Evolutionary conservation across 2,888 invertebrate species (phyloP).

Genomic region (Cepaea hortensis): DNA sequence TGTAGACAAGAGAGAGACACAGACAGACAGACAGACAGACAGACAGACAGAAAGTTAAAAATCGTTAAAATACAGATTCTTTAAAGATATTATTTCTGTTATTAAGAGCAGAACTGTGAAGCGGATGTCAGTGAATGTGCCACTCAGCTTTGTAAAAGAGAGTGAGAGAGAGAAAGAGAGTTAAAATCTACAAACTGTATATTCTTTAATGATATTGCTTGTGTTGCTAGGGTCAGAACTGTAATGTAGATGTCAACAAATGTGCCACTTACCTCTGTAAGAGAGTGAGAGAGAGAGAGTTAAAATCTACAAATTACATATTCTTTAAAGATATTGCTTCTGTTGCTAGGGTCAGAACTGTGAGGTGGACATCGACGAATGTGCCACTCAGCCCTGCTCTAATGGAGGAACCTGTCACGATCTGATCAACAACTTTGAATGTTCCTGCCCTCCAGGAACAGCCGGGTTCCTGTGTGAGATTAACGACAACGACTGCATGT

Average conservation of each 20-base stretch:
- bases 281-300: no score
- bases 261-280: neutral
- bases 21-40: no score
- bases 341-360: neutral
- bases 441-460: constrained; percentile 96
- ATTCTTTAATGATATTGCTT: neutral
- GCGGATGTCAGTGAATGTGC: constrained; percentile 71
- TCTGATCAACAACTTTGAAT: constrained; percentile 79
- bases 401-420: constrained; percentile 81
- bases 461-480: constrained; percentile 92
- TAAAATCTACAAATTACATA: no score
- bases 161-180: no score
- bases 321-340: neutral
- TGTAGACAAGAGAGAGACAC: no score
- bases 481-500: constrained; percentile 91
- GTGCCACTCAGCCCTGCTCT: neutral
- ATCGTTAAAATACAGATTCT: no score
- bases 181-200: no score
- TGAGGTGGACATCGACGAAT: constrained; percentile 72
- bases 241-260: constrained; percentile 72
- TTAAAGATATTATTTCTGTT: neutral
- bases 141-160: neutral
- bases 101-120: constrained; percentile 46
- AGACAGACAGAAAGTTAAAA: no score
- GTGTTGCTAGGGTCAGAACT: neutral